Base-by-base conservation (phyloP, 2,888 invertebrate genomes). In the Acrocera orbiculus region DNA sequence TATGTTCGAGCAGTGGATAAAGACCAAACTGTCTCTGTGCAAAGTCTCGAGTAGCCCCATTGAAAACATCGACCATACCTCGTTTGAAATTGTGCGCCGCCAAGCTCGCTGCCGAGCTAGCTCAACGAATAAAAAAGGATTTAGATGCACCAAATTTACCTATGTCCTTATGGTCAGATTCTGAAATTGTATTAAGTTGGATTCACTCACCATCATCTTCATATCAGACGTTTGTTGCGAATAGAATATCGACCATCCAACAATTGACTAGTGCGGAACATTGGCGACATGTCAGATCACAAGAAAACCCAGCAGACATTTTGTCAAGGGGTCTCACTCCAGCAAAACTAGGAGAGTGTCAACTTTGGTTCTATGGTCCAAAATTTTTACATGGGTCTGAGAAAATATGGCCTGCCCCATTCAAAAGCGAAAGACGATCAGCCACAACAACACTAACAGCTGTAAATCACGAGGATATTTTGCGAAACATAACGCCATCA, bases 171-270 rank as follows among this genome's bases (percentile, higher is more conserved):
- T 50, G 41, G 45, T 40, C 38, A 14, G 45, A 43, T 27, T 49
- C 37, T 10, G 41, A 36, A 3, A 42, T 44, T 26, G 35, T 32
- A 3, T n/a, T 45, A 22, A 30, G 31, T 14, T 46, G 44, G 42
- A 38, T 42, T 9, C 28, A 33, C 14, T 24, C 36, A 5, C 31
- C 23, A 17, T 37, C 47, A 17, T 30, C 32, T 11, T 19, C n/a
- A 4, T 39, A 29, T 29, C 32, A 39, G 27, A 41, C 40, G 5
- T 43, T 46, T 32, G 42, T 47, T 39, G 47, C 46, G 2, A 52
- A 53, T 37, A 33, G 51, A 20, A 46, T 52, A 3, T 40, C 44
- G 1, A 34, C 46, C 32, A 50, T 53, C 11, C 46, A 50, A 35
- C 41, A 10, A n/a, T 5, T 16, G 14, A 16, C 19, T 16, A 19